Percentiles rank a stretch among this genome's conserved stretches.
These are phyloP conservation scores for Pygoscelis adeliae DNA, from an alignment of 2,113 vertebrate genomes.

Conservation along the genomic window DNA sequence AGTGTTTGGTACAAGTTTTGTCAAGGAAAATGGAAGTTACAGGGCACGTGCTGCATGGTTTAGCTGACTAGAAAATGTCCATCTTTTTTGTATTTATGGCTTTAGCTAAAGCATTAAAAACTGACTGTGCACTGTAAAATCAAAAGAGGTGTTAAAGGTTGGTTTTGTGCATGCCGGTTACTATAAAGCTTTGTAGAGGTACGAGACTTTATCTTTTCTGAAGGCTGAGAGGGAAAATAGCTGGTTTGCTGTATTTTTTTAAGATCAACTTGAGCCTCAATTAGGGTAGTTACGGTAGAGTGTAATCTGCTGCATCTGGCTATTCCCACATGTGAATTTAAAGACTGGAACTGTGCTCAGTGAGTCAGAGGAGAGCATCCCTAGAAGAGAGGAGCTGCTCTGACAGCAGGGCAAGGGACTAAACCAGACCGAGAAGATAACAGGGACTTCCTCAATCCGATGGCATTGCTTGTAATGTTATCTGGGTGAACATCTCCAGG, in stretches of 20 bases:
- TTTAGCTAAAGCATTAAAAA: background rate
- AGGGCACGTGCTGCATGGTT: background rate
- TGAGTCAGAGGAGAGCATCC: conserved; percentile 67
- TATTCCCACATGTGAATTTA: conserved; percentile 83
- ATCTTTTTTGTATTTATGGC: background rate
- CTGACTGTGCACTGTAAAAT: background rate
- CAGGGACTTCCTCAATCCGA: background rate
- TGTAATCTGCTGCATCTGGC: conserved; percentile 78
- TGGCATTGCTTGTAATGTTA: background rate
- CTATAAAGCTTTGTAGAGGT: background rate
- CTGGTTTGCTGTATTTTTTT: conserved; percentile 28
- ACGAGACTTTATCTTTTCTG: background rate
- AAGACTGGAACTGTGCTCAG: conserved; percentile 76
- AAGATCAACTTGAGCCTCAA: conserved; percentile 79
- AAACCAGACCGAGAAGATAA: background rate
- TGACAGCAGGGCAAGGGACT: conserved; percentile 39
- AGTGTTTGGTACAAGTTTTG: background rate
- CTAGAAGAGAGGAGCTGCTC: conserved; percentile 33
- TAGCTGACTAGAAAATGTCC: background rate
- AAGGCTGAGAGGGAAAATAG: conserved; percentile 2
- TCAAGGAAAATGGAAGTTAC: background rate
- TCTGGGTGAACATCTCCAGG: background rate
- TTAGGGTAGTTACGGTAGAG: conserved; percentile 87
- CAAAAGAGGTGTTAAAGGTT: background rate
- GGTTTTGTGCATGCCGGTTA: background rate